Percentiles rank a stretch among this genome's conserved stretches.
phyloP scores from a whole-genome alignment of 2,113 vertebrate genomes.

The Epinephelus moara region DNA sequence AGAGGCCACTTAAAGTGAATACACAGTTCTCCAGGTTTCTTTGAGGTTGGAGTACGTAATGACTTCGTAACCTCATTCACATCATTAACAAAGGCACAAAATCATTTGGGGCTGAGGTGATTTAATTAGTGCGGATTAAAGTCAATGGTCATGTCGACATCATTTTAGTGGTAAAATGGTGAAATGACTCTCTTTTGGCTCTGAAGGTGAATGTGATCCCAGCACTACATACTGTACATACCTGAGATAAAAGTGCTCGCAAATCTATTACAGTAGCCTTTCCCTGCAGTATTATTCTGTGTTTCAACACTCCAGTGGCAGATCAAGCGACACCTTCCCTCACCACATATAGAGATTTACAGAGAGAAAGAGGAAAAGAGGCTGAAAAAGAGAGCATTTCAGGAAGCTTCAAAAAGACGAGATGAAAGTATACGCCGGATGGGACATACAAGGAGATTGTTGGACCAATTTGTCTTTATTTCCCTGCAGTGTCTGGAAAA shows the following conservation, averaged over 20 bases:
- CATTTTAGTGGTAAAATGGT: background rate
- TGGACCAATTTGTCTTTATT: constrained; percentile 72
- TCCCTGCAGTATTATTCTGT: background rate
- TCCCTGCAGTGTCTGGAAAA: constrained; percentile 60
- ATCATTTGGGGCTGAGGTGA: background rate
- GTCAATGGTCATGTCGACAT: background rate
- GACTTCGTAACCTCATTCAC: background rate
- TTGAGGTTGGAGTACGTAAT: background rate
- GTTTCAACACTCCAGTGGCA: background rate
- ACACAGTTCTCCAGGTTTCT: background rate
- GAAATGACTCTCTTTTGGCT: background rate
- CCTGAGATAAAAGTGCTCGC: background rate
- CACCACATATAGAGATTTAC: background rate
- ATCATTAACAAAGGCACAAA: background rate
- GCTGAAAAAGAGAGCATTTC: constrained; percentile 3
- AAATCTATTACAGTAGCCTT: background rate
- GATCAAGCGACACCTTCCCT: constrained; percentile 23
- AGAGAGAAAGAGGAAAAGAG: background rate
- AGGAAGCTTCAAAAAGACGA: constrained; percentile 49
- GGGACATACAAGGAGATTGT: constrained; percentile 44
- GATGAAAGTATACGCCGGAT: constrained; percentile 60
- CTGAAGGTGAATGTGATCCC: background rate
- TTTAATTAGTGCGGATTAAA: background rate
- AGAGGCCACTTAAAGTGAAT: background rate
- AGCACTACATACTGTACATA: background rate